phyloP scores from a whole-genome alignment of 1,140 invertebrate species.

The Bombyx mandarina region DNA sequence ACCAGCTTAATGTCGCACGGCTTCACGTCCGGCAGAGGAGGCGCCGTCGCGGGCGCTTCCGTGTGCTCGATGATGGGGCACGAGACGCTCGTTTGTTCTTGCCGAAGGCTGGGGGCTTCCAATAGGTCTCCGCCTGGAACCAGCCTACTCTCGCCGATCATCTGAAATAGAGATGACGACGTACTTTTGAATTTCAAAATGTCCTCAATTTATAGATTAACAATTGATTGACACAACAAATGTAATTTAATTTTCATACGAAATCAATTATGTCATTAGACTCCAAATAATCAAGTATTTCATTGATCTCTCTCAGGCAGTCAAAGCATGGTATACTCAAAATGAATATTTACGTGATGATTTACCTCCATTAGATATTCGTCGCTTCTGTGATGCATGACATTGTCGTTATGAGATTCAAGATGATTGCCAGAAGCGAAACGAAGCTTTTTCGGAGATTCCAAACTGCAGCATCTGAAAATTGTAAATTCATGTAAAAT shows the following conservation, averaged over 20 bases:
- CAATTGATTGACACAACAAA: background rate
- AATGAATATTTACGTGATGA: background rate
- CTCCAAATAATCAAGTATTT: too few species aligned
- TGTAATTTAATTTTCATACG: background rate
- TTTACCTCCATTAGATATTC: slow-evolving; percentile 73
- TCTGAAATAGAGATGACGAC: slow-evolving; percentile 18
- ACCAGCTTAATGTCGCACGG: slow-evolving; percentile 49
- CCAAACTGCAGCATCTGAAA: slow-evolving; percentile 80
- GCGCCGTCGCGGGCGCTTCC: slow-evolving; percentile 14
- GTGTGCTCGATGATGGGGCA: slow-evolving; percentile 58
- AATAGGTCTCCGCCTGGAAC: slow-evolving; percentile 31
- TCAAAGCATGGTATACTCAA: too few species aligned
- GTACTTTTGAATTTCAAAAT: background rate
- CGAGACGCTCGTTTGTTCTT: slow-evolving; percentile 57
- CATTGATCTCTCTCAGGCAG: too few species aligned
- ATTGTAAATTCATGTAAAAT: too few species aligned
- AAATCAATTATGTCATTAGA: too few species aligned
- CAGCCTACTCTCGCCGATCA: slow-evolving; percentile 41
- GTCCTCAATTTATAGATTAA: background rate
- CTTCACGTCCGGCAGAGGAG: slow-evolving; percentile 8
- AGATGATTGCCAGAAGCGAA: slow-evolving; percentile 81
- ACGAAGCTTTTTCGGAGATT: slow-evolving; percentile 83
- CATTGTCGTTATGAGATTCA: slow-evolving; percentile 75
- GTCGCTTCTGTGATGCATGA: slow-evolving; percentile 66
- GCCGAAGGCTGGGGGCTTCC: slow-evolving; percentile 47